Evolutionary conservation across 2,113 vertebrate genomes (phyloP).

Genomic region (mouse (Mus musculus)): GRCm39 chr10:125506001-125506500

Average conservation of each 20-base stretch:
- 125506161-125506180: constrained; percentile 11
- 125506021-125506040: neutral
- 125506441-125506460: neutral
- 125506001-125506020: neutral
- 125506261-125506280: constrained; percentile 43
- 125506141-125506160: neutral
- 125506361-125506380: neutral
- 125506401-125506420: neutral
- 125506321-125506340: neutral
- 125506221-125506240: constrained; percentile 47
- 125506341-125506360: neutral
- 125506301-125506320: neutral
- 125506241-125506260: constrained; percentile 51
- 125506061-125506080: neutral
- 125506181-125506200: constrained; percentile 16
- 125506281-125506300: neutral
- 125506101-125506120: neutral
- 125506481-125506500: neutral
- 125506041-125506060: neutral
- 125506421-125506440: neutral
- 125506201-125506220: constrained; percentile 49
- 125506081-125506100: neutral
- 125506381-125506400: neutral
- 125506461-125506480: neutral
- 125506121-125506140: neutral